A percentile compares a stretch with the other conserved stretches of the same genome.
phyloP scores from a whole-genome alignment of 2,113 vertebrate species.

The Centropristis striata region DNA sequence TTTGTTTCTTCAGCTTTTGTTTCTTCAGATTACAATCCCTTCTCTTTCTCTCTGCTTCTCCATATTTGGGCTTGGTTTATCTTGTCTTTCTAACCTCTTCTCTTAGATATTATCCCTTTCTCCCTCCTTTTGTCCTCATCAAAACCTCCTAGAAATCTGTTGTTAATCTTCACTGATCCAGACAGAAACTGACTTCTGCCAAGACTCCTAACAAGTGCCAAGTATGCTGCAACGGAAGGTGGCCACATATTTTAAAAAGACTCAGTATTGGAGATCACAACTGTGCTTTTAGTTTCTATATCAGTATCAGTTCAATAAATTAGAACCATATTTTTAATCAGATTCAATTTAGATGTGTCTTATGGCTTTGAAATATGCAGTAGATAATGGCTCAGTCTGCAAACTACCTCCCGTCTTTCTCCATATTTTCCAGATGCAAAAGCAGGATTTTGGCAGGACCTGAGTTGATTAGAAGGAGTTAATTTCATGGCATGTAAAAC shows the following conservation, averaged over 20 bases:
- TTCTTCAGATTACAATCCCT: conserved; percentile 24
- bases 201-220: conserved; percentile 45
- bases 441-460: conserved; percentile 2
- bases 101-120: conserved; percentile 22
- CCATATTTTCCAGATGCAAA: conserved; percentile 12
- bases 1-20: conserved; percentile 53
- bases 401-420: neutral
- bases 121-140: neutral
- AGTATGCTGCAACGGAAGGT: conserved; percentile 22
- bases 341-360: neutral
- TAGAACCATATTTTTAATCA: conserved; percentile 28
- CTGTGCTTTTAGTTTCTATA: conserved; percentile 17
- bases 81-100: conserved; percentile 34
- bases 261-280: neutral
- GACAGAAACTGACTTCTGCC: conserved; percentile 36
- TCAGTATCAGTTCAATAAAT: neutral
- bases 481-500: conserved; percentile 72
- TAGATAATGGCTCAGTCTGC: neutral
- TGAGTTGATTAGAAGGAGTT: conserved; percentile 73
- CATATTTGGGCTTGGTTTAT: conserved; percentile 70
- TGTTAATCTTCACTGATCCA: conserved; percentile 53
- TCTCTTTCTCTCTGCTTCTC: conserved; percentile 49
- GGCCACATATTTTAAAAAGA: conserved; percentile 20
- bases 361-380: neutral
- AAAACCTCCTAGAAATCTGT: conserved; percentile 28